Conservation (phyloP, 2,888 invertebrate species). For the Cephus pulcher region DNA sequence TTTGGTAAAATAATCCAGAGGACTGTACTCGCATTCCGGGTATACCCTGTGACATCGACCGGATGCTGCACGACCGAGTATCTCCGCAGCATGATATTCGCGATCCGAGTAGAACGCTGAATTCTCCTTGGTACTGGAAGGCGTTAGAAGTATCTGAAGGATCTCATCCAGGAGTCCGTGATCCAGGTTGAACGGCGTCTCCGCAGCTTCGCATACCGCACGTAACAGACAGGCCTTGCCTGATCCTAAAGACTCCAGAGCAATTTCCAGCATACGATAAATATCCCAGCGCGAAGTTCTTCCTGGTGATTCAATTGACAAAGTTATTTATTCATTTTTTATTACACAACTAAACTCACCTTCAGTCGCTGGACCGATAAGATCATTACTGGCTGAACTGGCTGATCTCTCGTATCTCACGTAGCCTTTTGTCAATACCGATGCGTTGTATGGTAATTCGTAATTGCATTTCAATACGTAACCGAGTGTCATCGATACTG, state of each 20-base stretch:
- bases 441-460: constrained; percentile 74
- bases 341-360: neutral
- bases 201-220: constrained; percentile 82
- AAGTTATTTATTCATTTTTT: neutral
- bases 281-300: constrained; percentile 69
- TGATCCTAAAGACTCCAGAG: constrained; percentile 63
- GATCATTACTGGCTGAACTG: neutral
- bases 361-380: neutral
- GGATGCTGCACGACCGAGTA: constrained; percentile 68
- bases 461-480: constrained; percentile 78
- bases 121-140: constrained; percentile 75
- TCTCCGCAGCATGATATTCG: constrained; percentile 79
- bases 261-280: constrained; percentile 73
- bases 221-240: constrained; percentile 77
- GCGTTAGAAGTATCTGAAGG: constrained; percentile 80
- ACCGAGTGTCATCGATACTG: constrained; percentile 73
- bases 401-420: constrained; percentile 37
- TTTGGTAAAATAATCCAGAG: constrained; percentile 70
- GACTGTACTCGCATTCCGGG: constrained; percentile 72
- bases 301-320: neutral
- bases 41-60: constrained; percentile 69
- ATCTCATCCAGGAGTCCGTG: constrained; percentile 81
- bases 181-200: constrained; percentile 75
- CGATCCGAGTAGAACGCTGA: constrained; percentile 75
- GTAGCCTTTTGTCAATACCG: constrained; percentile 69